A percentile compares a stretch with the other conserved stretches of the same genome.
These are phyloP conservation scores for Prunella himalayana DNA, from an alignment of 2,113 vertebrate species.

Conservation along the genomic window DNA sequence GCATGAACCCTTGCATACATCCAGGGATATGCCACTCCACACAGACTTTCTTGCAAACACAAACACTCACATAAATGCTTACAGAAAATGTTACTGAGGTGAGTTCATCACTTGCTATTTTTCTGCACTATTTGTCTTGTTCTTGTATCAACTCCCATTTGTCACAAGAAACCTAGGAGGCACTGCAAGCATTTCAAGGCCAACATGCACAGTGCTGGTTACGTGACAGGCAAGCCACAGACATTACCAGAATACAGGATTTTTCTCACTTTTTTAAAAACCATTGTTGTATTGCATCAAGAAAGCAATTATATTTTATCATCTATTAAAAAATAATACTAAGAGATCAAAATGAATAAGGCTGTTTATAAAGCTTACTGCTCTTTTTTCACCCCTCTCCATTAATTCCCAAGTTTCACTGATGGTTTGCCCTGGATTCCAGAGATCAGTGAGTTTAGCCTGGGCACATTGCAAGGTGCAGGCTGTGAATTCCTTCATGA, in stretches of 20 bases:
- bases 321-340: background rate
- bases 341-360: background rate
- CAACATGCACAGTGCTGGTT: background rate
- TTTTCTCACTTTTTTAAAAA: background rate
- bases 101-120: constrained; percentile 34
- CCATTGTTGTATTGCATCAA: background rate
- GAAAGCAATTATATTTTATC: background rate
- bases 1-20: constrained; percentile 7
- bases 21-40: background rate
- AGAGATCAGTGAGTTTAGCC: background rate
- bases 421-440: background rate
- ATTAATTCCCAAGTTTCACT: background rate
- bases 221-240: accelerated
- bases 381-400: accelerated
- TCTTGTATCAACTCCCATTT: constrained; percentile 28
- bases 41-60: constrained; percentile 28
- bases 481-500: background rate
- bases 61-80: constrained; percentile 38
- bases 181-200: background rate
- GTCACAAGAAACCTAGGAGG: constrained; percentile 4
- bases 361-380: background rate
- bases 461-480: background rate
- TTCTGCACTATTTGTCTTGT: constrained; percentile 24
- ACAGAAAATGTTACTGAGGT: constrained; percentile 29
- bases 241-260: background rate